These are phyloP conservation scores for Protobothrops mucrosquamatus DNA, from an alignment of 2,113 vertebrate species.

Conservation along the genomic window DNA sequence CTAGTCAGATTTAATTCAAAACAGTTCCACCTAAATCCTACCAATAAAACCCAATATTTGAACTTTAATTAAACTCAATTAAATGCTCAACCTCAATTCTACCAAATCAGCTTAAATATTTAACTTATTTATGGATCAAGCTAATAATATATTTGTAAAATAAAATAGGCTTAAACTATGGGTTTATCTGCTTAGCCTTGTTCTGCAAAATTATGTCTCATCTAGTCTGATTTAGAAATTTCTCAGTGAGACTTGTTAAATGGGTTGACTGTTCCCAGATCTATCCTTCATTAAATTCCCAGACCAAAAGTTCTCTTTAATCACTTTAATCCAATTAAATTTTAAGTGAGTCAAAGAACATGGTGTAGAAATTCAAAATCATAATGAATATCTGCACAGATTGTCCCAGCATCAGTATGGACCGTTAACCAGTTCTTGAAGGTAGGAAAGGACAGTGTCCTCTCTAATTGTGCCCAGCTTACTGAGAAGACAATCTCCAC, in stretches of 20 bases:
- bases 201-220: slow-evolving; percentile 8
- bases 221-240: neutral
- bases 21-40: neutral
- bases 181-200: neutral
- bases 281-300: neutral
- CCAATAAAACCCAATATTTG: neutral
- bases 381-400: neutral
- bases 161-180: neutral
- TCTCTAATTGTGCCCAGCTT: neutral
- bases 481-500: neutral
- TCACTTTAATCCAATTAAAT: neutral
- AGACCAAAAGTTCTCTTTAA: neutral
- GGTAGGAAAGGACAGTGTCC: neutral
- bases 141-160: neutral
- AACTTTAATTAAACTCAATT: slow-evolving; percentile 1
- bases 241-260: neutral
- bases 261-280: neutral
- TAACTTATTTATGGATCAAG: neutral
- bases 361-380: neutral
- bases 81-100: neutral
- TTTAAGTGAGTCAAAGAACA: neutral
- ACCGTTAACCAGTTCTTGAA: neutral
- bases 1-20: neutral
- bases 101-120: neutral
- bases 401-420: neutral